These are phyloP conservation scores for Poeciliopsis presidionis DNA, from an alignment of 2,797 vertebrate species.

Conservation along the genomic window DNA sequence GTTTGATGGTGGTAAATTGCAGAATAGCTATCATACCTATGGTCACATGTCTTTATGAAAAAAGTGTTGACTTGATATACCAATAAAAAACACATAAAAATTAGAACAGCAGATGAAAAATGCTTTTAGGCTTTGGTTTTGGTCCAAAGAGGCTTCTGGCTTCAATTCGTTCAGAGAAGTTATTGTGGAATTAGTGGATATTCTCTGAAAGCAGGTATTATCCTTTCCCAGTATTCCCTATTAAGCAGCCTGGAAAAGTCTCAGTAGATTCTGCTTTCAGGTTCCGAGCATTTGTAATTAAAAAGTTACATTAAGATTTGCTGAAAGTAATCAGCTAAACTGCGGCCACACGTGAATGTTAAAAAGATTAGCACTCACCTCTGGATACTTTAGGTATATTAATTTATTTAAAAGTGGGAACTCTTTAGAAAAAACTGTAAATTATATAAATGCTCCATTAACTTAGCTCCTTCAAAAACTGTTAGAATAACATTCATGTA, in stretches of 20 bases:
- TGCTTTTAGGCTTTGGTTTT: constrained; percentile 1
- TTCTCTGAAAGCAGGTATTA: constrained; percentile 1
- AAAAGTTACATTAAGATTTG: background rate
- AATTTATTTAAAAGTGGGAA: background rate
- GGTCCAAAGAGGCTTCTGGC: background rate
- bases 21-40: constrained; percentile 18
- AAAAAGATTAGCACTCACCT: background rate
- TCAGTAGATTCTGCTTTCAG: background rate
- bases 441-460: background rate
- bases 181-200: background rate
- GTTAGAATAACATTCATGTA: too few species aligned
- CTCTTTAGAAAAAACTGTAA: background rate
- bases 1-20: constrained; percentile 18
- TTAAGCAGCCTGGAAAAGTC: background rate
- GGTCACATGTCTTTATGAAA: constrained; percentile 28
- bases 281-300: background rate
- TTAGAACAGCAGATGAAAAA: background rate
- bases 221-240: background rate
- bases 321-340: background rate
- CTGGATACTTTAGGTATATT: background rate
- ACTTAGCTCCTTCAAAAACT: background rate
- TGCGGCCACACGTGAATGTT: background rate
- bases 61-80: constrained; percentile 45
- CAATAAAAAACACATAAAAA: background rate
- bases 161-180: background rate